Evolutionary conservation across 35 echinoderm and acorn worm genomes (phyloP).

Genomic region (Hemicentrotus pulcherrimus): DNA sequence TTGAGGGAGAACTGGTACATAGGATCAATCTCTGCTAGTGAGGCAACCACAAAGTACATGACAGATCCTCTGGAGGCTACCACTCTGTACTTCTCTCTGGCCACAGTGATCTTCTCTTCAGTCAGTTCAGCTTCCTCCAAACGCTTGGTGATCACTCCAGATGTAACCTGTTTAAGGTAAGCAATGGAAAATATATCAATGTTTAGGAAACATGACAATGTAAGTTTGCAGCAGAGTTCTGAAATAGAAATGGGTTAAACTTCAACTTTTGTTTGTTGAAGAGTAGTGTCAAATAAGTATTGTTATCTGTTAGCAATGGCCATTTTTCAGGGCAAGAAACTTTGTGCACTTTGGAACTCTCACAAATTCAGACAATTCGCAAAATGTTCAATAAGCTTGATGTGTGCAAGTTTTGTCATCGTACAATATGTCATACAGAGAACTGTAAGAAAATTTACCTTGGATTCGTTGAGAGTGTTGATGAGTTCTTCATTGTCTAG

Average conservation of each 20-base stretch:
- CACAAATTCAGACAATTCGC: too few species aligned
- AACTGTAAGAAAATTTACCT: constrained; percentile 60
- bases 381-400: too few species aligned
- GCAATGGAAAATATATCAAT: neutral
- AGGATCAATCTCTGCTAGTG: constrained; percentile 95
- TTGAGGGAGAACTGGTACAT: constrained; percentile 99
- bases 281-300: too few species aligned
- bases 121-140: constrained; percentile 89
- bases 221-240: too few species aligned
- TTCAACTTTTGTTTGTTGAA: too few species aligned
- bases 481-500: constrained; percentile 99
- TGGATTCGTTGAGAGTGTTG: constrained; percentile 96
- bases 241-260: too few species aligned
- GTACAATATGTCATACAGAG: neutral
- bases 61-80: constrained; percentile 93
- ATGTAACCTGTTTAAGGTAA: constrained; percentile 74
- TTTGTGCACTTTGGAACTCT: too few species aligned
- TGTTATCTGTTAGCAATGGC: too few species aligned
- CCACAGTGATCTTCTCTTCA: constrained; percentile 92
- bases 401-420: too few species aligned
- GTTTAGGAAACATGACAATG: neutral
- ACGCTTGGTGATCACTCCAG: constrained; percentile 94
- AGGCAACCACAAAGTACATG: constrained; percentile 96
- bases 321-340: too few species aligned
- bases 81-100: constrained; percentile 90